A percentile compares a stretch with the other conserved stretches of the same genome.
phyloP scores from a whole-genome alignment of 2,888 invertebrate genomes.

The Mesorhabditis spiculigera region DNA sequence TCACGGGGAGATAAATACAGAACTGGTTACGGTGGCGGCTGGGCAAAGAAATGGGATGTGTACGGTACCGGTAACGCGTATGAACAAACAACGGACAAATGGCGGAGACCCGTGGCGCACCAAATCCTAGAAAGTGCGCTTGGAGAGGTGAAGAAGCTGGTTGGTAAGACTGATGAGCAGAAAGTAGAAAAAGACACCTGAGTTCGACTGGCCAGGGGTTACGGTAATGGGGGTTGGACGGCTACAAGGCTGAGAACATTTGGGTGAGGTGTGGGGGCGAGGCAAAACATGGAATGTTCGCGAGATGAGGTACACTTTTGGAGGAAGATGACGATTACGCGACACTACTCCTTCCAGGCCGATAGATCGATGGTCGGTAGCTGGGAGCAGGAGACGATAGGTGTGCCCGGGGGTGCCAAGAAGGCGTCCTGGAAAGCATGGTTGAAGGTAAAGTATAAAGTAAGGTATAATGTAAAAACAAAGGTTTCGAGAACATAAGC shows the following conservation, averaged over 20 bases:
- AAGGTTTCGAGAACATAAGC: too few relatives aligned
- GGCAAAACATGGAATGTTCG: conserved; percentile 1
- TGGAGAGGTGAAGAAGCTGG: neutral
- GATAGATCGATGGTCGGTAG: conserved; percentile 49
- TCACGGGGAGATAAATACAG: too few relatives aligned
- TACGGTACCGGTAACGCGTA: conserved; percentile 2
- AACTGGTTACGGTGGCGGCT: too few relatives aligned
- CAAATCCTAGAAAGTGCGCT: neutral
- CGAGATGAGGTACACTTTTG: neutral
- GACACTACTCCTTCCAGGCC: conserved; percentile 50
- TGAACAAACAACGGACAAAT: neutral
- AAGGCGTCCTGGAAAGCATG: conserved; percentile 34
- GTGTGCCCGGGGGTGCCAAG: conserved; percentile 29
- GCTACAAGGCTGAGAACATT: neutral
- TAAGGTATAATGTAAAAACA: too few relatives aligned
- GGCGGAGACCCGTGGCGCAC: neutral
- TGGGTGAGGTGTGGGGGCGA: neutral
- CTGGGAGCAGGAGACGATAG: conserved; percentile 45
- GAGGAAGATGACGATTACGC: neutral
- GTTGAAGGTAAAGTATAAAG: conserved; percentile 15
- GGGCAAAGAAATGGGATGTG: too few relatives aligned
- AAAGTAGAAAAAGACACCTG: neutral
- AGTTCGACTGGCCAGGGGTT: neutral
- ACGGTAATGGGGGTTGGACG: neutral
- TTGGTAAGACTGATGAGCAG: neutral